A percentile compares a stretch with the other conserved stretches of the same genome.
Evolutionary conservation across 2,888 invertebrate species (phyloP).

Genomic region (Leptinotarsa tumamoca): DNA sequence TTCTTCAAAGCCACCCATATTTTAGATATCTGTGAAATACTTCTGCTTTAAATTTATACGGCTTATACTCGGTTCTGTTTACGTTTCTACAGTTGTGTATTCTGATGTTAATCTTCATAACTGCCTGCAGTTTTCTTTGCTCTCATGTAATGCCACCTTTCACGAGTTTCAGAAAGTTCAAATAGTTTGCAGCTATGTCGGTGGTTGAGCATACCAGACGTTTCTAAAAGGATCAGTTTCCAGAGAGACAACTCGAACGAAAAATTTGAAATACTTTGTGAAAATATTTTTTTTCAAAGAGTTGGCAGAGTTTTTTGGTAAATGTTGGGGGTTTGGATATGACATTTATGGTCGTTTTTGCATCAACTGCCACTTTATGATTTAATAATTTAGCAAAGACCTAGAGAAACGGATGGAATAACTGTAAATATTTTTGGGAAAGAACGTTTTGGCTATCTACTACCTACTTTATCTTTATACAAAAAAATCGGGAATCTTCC

Average conservation of each 20-base stretch:
- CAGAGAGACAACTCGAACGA: not conserved
- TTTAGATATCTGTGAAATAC: conserved; percentile 43
- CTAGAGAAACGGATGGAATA: too few species aligned
- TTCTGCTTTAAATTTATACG: conserved; percentile 35
- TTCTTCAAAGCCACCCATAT: conserved; percentile 53
- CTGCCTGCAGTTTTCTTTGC: conserved; percentile 49
- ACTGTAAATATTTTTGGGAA: too few species aligned
- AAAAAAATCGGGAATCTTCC: too few species aligned
- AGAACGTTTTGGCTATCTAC: too few species aligned
- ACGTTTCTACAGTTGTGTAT: conserved; percentile 26
- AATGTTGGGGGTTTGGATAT: too few species aligned
- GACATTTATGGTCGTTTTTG: too few species aligned
- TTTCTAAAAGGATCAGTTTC: conserved; percentile 3
- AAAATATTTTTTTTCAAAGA: not conserved
- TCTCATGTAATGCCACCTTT: conserved; percentile 44
- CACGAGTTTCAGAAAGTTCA: conserved; percentile 36
- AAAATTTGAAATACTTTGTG: not conserved
- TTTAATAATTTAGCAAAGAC: too few species aligned
- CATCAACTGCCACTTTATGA: too few species aligned
- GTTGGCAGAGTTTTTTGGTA: too few species aligned
- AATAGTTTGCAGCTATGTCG: conserved; percentile 35
- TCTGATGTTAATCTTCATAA: conserved; percentile 51
- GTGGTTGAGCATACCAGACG: conserved; percentile 5
- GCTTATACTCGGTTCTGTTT: conserved; percentile 5
- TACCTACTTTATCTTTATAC: too few species aligned